Evolutionary conservation across 2,888 invertebrate species (phyloP).

Genomic region (Bombylius discolor): DNA sequence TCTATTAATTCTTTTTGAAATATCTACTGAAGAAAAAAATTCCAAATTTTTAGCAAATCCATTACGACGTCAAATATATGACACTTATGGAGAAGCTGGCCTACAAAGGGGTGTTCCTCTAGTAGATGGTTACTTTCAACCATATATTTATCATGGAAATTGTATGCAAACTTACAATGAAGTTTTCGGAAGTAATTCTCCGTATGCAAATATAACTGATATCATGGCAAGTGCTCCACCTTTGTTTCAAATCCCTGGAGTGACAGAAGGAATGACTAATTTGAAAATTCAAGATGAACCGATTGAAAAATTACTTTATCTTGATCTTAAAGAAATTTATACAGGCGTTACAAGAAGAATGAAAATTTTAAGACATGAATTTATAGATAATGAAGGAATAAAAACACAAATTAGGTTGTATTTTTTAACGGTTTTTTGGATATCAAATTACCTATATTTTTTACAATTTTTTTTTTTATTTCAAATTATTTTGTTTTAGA

Average conservation of each 20-base stretch:
- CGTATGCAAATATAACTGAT: conserved; percentile 64
- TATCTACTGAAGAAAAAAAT: neutral
- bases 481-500: conserved; percentile 14
- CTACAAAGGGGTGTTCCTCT: conserved; percentile 67
- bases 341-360: conserved; percentile 70
- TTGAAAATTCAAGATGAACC: conserved; percentile 48
- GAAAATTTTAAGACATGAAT: conserved; percentile 62
- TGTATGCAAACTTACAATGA: conserved; percentile 58
- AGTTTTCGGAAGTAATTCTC: conserved; percentile 73
- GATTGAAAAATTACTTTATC: conserved; percentile 41
- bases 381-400: conserved; percentile 48
- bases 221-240: conserved; percentile 49
- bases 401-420: conserved; percentile 43
- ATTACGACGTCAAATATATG: conserved; percentile 60
- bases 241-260: conserved; percentile 40
- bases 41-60: conserved; percentile 38
- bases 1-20: neutral
- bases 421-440: neutral
- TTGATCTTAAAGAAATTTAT: conserved; percentile 53
- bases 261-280: too few relatives aligned
- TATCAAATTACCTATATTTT: neutral
- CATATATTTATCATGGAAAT: conserved; percentile 72
- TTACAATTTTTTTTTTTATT: neutral
- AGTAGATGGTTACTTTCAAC: conserved; percentile 52
- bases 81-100: conserved; percentile 81